Base-by-base conservation (phyloP, 2,797 vertebrate genomes). In the Syndactyla subalaris region DNA sequence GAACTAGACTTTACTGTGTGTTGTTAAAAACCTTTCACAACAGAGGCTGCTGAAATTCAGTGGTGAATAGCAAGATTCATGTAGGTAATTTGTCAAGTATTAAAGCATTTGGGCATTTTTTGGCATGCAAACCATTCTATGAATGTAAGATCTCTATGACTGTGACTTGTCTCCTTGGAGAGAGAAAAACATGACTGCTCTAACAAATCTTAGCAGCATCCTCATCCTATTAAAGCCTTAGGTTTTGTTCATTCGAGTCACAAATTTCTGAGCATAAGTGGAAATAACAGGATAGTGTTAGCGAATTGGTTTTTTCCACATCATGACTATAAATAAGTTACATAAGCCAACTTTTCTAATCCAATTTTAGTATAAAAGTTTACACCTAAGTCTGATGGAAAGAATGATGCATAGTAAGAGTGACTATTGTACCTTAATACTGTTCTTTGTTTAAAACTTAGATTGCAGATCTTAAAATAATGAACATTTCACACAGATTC, bases 191-290 rank as follows among this genome's bases (percentile, higher is more conserved):
- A 1, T 72, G 74, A 77, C 57, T 75, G 55, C 74, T 84, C 82
- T 86, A 57, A 85, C 46, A 73, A 92, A 76, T 95, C 57, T 93
- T 65, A 73, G 45, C 38, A 79, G 30, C 3, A 88, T 92, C 74
- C 55, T 93, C 32, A 62, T 89, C 43, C 54, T 22, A 36, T 93
- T 91, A 70, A 93, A 88, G 38, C 39, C 51, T 93, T 86, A 51
- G 52, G 10, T 68, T 96, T 97, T 96, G 77, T 82, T 97, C 79
- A 95, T 96, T 97, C 89, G 91, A 87, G 86, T 94, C 93, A 93
- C 66, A 97, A 83, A 95, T 93, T 95, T 96, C 87, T 30, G 48
- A 96, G 58, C 65, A 89, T 89, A 96, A 92, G 58, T 85, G 77
- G 80, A 96, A 96, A 96, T 94, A 96, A 96, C 77, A 96, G 78